A percentile compares a stretch with the other conserved stretches of the same genome.
Conservation (phyloP, 2,113 vertebrate genomes). For the Paedocypris sp. region DNA sequence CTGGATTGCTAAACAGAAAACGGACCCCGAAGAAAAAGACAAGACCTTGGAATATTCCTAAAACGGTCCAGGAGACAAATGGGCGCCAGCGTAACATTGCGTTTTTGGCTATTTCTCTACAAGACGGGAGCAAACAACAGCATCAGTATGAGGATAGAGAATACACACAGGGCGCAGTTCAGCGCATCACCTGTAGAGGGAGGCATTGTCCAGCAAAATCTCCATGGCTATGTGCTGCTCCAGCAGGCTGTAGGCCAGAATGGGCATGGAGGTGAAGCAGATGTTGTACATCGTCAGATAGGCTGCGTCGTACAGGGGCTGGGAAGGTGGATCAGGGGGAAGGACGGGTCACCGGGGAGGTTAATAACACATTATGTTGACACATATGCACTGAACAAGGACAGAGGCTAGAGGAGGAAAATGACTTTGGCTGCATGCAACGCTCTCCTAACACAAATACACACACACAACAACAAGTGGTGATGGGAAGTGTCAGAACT, state of each 20-base stretch:
- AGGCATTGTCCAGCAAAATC: slow-evolving; percentile 61
- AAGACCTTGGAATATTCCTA: slow-evolving; percentile 83
- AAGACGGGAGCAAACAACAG: neutral
- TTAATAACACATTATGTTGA: slow-evolving; percentile 47
- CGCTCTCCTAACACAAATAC: neutral
- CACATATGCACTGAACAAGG: neutral
- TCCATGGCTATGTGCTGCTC: slow-evolving; percentile 89
- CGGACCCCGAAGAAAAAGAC: slow-evolving; percentile 92
- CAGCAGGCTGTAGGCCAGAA: slow-evolving; percentile 90
- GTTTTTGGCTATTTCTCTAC: slow-evolving; percentile 84
- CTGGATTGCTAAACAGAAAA: slow-evolving; percentile 76
- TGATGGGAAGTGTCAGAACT: neutral
- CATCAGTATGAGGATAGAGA: slow-evolving; percentile 16
- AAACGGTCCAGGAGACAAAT: slow-evolving; percentile 86
- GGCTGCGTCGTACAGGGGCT: slow-evolving; percentile 95
- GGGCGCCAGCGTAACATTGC: slow-evolving; percentile 84
- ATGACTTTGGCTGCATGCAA: slow-evolving; percentile 13
- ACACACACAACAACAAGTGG: neutral
- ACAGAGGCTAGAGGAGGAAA: slow-evolving; percentile 16
- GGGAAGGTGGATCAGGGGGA: slow-evolving; percentile 38
- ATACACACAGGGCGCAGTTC: neutral
- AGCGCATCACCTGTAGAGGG: slow-evolving; percentile 59
- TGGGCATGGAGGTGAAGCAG: slow-evolving; percentile 97
- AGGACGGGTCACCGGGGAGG: slow-evolving; percentile 35
- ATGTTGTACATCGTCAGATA: slow-evolving; percentile 99